Percentiles rank a stretch among this genome's conserved stretches.
Conservation (phyloP, 1,140 invertebrate genomes). For the Ips nitidus region DNA sequence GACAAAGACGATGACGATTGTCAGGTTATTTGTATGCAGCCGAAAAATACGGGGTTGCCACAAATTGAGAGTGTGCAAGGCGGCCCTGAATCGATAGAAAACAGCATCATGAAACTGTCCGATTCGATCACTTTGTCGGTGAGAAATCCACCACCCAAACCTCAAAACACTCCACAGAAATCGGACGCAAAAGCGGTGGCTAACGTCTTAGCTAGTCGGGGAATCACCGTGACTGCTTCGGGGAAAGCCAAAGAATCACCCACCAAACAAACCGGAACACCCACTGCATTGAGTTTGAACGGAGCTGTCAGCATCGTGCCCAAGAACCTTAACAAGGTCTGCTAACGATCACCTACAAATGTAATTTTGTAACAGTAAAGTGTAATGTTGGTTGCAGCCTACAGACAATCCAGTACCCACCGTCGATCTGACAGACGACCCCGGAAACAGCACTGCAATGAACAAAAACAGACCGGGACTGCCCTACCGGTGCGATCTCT, state of each 20-base stretch:
- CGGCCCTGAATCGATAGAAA: constrained; percentile 49
- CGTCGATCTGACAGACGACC: constrained; percentile 49
- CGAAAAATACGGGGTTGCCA: constrained; percentile 69
- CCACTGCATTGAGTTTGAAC: constrained; percentile 64
- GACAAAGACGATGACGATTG: constrained; percentile 64
- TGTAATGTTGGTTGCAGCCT: constrained; percentile 6
- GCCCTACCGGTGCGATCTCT: constrained; percentile 67
- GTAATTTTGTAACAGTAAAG: not conserved
- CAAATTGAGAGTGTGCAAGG: constrained; percentile 73
- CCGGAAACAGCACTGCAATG: constrained; percentile 13
- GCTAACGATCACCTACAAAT: not conserved
- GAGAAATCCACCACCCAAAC: constrained; percentile 53
- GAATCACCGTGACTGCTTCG: constrained; percentile 69
- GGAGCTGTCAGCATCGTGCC: constrained; percentile 72
- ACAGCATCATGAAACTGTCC: constrained; percentile 62
- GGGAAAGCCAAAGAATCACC: constrained; percentile 49
- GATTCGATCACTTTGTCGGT: constrained; percentile 68
- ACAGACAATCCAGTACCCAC: constrained; percentile 38
- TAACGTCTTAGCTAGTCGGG: constrained; percentile 71
- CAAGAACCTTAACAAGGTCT: constrained; percentile 30
- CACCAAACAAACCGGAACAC: constrained; percentile 39
- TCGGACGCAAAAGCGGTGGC: constrained; percentile 72
- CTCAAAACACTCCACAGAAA: constrained; percentile 54
- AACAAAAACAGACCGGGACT: constrained; percentile 50
- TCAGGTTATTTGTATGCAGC: constrained; percentile 70